A percentile compares a stretch with the other conserved stretches of the same genome.
Conservation (phyloP, 2,113 vertebrate genomes). For the Coturnix japonica region DNA sequence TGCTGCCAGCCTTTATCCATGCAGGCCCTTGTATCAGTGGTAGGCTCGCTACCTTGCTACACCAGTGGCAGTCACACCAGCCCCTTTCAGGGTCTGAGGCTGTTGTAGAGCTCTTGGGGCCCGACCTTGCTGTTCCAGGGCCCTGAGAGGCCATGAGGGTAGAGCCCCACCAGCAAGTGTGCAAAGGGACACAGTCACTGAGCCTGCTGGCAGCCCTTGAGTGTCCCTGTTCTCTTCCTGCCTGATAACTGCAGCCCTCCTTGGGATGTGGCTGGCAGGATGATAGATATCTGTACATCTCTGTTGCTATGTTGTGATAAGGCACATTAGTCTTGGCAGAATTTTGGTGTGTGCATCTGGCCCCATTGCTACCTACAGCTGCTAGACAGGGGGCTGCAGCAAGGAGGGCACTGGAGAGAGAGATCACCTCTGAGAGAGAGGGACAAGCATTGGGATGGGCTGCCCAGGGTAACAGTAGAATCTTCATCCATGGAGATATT, state of each 20-base stretch:
- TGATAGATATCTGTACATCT: background rate
- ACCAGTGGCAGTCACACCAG: background rate
- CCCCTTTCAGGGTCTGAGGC: background rate
- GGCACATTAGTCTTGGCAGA: background rate
- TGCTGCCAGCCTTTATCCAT: background rate
- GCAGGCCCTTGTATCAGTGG: background rate
- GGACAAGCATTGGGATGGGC: background rate
- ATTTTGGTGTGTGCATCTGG: background rate
- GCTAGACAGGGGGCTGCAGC: background rate
- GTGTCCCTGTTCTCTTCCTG: background rate
- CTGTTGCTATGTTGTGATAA: background rate
- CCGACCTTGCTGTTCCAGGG: background rate
- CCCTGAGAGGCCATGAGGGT: background rate
- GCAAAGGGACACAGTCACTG: background rate
- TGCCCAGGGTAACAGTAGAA: background rate
- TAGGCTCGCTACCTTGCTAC: background rate
- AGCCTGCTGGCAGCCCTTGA: background rate
- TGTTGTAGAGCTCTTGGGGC: background rate
- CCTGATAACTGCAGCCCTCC: background rate
- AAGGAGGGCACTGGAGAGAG: background rate
- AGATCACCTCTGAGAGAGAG: background rate
- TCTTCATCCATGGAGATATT: background rate
- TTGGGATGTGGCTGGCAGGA: accelerated
- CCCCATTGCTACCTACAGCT: background rate
- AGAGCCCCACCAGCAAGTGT: background rate